Evolutionary conservation across 2,888 invertebrate species (phyloP), one percentile per base, ranked within the genome.

Genomic region (Cantharis nigra): DNA sequence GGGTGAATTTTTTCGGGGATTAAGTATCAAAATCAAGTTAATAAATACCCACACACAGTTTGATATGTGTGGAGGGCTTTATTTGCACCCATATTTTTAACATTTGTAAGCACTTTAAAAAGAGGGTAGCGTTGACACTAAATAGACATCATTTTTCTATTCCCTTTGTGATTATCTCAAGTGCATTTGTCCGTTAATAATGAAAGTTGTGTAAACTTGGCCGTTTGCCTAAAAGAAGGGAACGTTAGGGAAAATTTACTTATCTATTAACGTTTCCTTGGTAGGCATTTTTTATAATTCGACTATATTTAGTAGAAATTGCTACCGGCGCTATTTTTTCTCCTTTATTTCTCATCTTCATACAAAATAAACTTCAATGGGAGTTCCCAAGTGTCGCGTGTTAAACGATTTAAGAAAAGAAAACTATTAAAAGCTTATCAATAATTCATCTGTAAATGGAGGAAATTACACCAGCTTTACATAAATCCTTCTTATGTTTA

Each of bases 111-210:
- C 18, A 65, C 33, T 65, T 49, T 69, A 72, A 76, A 16, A 75
- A 75, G 65, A 69, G 76, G 76, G 70, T 69, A 63, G 62, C 65
- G 74, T 33, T 14, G 70, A 30, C 72, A 49, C 75, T 78, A 78
- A 78, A 75, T 78, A 78, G 78, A 72, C 78, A 70, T 78, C 78
- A 78, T 78, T 78, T 73, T 76, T 73, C 72, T 75, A 79, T 76
- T 70, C 70, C 74, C 79, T 76, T 79, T 78, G 75, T 78, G 78
- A 76, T 76, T 73, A 74, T 76, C 69, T 79, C 83, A 84, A 86
- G 85, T 85, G 85, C 84, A 86, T 86, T 86, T 85, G 86, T 83
- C 86, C 86, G 86, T 87, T 86, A 86, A 86, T 87, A 86, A 87
- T 87, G 85, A 84, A 84, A 85, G 85, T 86, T 87, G 85, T 86